Base-by-base conservation (phyloP, 2,113 vertebrate genomes). In the Phyllopteryx taeniolatus region DNA sequence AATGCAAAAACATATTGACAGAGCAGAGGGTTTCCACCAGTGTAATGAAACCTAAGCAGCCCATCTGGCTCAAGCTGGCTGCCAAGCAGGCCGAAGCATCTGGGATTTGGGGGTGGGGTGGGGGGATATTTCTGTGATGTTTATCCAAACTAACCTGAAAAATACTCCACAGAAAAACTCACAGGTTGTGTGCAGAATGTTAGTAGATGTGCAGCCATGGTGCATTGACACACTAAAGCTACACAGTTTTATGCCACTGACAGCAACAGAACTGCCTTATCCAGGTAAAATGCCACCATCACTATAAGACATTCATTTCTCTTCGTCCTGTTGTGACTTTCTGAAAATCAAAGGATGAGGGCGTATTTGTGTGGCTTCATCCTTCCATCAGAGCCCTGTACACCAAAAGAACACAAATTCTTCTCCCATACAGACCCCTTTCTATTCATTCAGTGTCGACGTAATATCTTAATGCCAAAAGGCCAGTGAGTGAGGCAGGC, bases 381-480 rank as follows among this genome's bases (percentile, higher is more conserved):
- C 67, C 75, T 71, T 62, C 70, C 43, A 17, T 47, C 70, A 22
- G 13, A 71, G 75, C 67, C 53, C 46, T 59, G 20, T 46, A 46
- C 70, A 68, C 51, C 62, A 70, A 74, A 70, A 71, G 22, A 78
- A 69, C 68, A 63, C 74, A 61, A 57, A 73, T 62, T 79, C 63
- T 57, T 77, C 81, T 82, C 72, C 59, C 56, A 70, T 33, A 2
- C 56, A 68, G 71, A 49, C 64, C 31, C 76, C 64, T 72, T 86
- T 81, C 81, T 80, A 80, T 83, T 83, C 62, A 63, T 66, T 68
- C 69, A 71, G 53, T 3, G 51, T 39, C 19, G 2, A 83, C 8
- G 22, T 65, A 62, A 84, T 76, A 84, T 81, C 71, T 76, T 80
- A 75, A 80, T 80, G 83, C 71, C 57, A 80, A 67, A 73, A 68